Evolutionary conservation across 2,888 invertebrate species (phyloP), one percentile per base, ranked within the genome.

Genomic region (Chrysolina oricalcia): DNA sequence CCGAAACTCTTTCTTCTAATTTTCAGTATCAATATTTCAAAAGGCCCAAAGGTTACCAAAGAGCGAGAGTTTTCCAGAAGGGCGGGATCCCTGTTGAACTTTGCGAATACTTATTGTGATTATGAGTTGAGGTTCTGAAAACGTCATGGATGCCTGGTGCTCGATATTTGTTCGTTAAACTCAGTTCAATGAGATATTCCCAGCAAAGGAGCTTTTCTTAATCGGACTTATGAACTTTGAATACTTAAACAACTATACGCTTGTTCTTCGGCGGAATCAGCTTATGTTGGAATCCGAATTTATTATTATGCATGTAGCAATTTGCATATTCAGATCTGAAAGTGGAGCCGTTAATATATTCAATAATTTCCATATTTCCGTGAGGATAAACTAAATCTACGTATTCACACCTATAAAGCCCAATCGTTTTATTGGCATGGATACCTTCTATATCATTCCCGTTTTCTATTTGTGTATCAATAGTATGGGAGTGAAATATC

Each of bases 221-320:
- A 75, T 73, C 63, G 73, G 68, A 68, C 73, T 77, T 73, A 73
- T 71, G 64, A 73, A 73, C 68, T 77, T 72, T 27, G 68, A 64
- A 70, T 73, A 75, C 64, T 73, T 68, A 69, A 75, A 70, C 56
- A 70, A 62, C 23, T 75, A 62, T 56, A 70, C 53, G 69, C 71
- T 65, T 78, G 75, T 73, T 78, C 73, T 72, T 73, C 64, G 66
- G 46, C 27, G 46, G 65, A 77, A 78, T 75, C 75, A 72, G 78
- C 78, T 78, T 78, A 75, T 46, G 64, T 53, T 72, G 56, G 56
- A 70, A 76, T 76, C 53, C 40, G 56, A 68, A 19, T 68, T 53
- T 68, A 53, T 68, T 68, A 53, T 35, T n/a, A 68, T 53, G 53
- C 68, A 48, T 23, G 23, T 19, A 40, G 48, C 19, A 53, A 68